Conservation (phyloP, 1,140 invertebrate genomes). For the Lordiphosa collinella region DNA sequence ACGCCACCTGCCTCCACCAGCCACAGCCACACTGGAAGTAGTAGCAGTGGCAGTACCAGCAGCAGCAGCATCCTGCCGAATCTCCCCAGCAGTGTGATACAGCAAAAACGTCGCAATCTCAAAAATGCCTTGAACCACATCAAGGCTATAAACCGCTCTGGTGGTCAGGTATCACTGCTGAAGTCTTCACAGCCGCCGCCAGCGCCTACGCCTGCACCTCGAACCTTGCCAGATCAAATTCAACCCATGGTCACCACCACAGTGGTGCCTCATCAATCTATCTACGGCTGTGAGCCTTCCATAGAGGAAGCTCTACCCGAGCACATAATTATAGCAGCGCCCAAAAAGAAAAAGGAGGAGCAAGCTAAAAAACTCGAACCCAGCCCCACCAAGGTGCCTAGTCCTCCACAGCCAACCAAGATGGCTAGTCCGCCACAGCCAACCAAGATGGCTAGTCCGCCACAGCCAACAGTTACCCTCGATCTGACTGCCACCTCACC, state of each 20-base stretch:
- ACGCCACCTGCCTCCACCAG: conserved; percentile 2
- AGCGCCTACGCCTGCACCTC: conserved; percentile 1
- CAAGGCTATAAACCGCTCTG: conserved; percentile 60
- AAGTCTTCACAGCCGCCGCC: conserved; percentile 44
- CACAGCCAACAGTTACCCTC: conserved; percentile 11
- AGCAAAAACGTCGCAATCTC: conserved; percentile 67
- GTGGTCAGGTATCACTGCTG: conserved; percentile 64
- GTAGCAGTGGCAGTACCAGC: neutral
- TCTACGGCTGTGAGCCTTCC: conserved; percentile 43
- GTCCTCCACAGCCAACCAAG: conserved; percentile 14
- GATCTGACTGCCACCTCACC: conserved; percentile 1
- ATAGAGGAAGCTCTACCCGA: conserved; percentile 63
- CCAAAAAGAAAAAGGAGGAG: conserved; percentile 65
- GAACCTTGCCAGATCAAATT: conserved; percentile 16
- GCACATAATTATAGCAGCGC: conserved; percentile 68
- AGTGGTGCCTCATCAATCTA: conserved; percentile 43
- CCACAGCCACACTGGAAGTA: no score
- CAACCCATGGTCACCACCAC: conserved; percentile 47
- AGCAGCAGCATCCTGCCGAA: conserved; percentile 23
- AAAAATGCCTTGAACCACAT: conserved; percentile 66
- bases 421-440: conserved; percentile 4
- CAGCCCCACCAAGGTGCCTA: conserved; percentile 2
- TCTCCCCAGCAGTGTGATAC: conserved; percentile 49
- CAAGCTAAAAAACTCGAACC: neutral
- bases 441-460: neutral